Evolutionary conservation across 2,888 invertebrate genomes (phyloP).

Genomic region (Serrognathus titanus): DNA sequence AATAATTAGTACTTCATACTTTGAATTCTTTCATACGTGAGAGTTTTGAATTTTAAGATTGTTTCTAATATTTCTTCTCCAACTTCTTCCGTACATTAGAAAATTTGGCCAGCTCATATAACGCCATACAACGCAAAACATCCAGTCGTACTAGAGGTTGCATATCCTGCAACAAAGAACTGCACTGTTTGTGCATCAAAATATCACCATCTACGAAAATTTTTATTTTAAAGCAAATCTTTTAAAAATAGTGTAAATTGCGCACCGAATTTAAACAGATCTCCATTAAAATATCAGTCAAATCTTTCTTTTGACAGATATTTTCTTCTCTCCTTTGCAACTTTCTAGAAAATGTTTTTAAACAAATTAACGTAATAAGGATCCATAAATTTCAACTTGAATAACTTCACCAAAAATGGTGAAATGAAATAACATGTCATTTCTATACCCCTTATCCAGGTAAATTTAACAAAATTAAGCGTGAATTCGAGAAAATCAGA

Average conservation of each 20-base stretch:
- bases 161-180: constrained; percentile 11
- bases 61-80: constrained; percentile 4
- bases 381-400: constrained; percentile 16
- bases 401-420: constrained; percentile 22
- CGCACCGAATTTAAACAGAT: too few species aligned
- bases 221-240: too few species aligned
- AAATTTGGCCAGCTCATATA: constrained; percentile 10
- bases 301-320: constrained; percentile 50
- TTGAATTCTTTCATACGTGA: constrained; percentile 10
- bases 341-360: constrained; percentile 12
- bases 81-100: constrained; percentile 9
- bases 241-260: too few species aligned
- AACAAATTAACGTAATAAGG: constrained; percentile 10
- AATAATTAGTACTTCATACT: constrained; percentile 10
- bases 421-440: constrained; percentile 24
- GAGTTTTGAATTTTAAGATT: neutral
- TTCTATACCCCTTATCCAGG: constrained; percentile 23
- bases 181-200: constrained; percentile 5
- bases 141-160: constrained; percentile 6
- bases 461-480: constrained; percentile 32
- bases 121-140: constrained; percentile 4
- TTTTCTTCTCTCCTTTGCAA: constrained; percentile 15
- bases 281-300: constrained; percentile 58
- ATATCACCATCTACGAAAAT: constrained; percentile 1
- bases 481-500: constrained; percentile 40